A percentile compares a stretch with the other conserved stretches of the same genome.
Evolutionary conservation across 2,888 invertebrate genomes (phyloP).

Genomic region (Lepidocyrtoides sp.): DNA sequence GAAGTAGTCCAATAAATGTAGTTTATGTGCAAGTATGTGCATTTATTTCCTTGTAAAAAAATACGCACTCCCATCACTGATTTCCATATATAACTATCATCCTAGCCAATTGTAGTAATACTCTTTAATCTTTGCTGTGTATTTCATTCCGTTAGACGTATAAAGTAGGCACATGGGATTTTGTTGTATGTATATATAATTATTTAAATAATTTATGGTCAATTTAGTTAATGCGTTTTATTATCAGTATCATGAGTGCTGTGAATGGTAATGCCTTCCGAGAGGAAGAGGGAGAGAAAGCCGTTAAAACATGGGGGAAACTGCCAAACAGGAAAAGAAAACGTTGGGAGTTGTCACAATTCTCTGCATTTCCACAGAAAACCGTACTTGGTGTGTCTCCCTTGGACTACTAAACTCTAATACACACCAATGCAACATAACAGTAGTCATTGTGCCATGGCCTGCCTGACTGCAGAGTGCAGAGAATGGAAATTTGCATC

Average conservation of each 20-base stretch:
- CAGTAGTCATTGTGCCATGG: too few species aligned
- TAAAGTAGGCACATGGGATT: too few species aligned
- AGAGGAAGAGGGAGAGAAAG: neutral
- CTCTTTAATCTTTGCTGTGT: neutral
- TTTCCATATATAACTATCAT: too few species aligned
- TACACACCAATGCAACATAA: too few species aligned
- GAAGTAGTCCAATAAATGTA: too few species aligned
- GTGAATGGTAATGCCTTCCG: neutral
- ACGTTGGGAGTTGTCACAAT: neutral
- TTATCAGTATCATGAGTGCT: neutral
- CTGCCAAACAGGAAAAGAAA: neutral
- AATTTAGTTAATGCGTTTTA: constrained; percentile 41
- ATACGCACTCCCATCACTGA: too few species aligned
- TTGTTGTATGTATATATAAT: neutral
- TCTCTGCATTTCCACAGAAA: neutral
- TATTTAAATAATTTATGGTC: constrained; percentile 11
- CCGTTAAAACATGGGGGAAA: neutral
- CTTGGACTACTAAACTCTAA: too few species aligned
- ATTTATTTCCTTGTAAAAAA: too few species aligned
- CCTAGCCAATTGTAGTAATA: too few species aligned
- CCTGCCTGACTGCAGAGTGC: neutral
- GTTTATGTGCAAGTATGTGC: too few species aligned
- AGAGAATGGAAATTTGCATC: neutral
- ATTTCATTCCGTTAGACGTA: neutral
- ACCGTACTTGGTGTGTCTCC: too few species aligned